Percentiles rank a stretch among this genome's conserved stretches.
Conservation (phyloP, 2,797 vertebrate genomes). For the Neosalanx taihuensis region DNA sequence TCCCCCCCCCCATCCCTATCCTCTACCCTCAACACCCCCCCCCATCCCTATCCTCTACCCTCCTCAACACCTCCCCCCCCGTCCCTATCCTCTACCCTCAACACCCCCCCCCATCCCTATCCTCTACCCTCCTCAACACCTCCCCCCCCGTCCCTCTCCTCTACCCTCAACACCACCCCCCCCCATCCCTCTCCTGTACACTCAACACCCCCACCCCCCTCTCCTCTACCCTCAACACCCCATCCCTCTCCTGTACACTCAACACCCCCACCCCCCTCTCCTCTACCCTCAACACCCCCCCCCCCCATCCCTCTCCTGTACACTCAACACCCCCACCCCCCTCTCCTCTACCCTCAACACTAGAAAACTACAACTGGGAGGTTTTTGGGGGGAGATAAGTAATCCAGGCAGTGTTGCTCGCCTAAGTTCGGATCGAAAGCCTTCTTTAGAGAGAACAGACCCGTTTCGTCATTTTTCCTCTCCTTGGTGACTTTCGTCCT, state of each 20-base stretch:
- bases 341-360: no score
- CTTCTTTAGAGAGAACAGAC: constrained; percentile 5
- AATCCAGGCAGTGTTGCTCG: not conserved
- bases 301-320: no score
- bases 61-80: no score
- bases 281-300: no score
- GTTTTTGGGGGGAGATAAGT: not conserved
- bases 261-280: no score
- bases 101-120: no score
- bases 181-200: no score
- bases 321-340: constrained; percentile 37
- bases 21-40: constrained; percentile 39
- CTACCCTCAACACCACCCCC: no score
- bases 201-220: constrained; percentile 39
- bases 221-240: no score
- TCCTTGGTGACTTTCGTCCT: not conserved
- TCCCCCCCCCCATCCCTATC: no score
- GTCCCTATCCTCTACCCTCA: not conserved
- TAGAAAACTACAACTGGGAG: not conserved
- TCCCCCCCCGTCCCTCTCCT: constrained; percentile 15
- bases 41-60: no score
- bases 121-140: constrained; percentile 39
- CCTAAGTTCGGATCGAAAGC: not conserved
- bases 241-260: constrained; percentile 44
- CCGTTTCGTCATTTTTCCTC: not conserved